Evolutionary conservation across 2,888 invertebrate genomes (phyloP).

Genomic region (Tupiocoris notatus): DNA sequence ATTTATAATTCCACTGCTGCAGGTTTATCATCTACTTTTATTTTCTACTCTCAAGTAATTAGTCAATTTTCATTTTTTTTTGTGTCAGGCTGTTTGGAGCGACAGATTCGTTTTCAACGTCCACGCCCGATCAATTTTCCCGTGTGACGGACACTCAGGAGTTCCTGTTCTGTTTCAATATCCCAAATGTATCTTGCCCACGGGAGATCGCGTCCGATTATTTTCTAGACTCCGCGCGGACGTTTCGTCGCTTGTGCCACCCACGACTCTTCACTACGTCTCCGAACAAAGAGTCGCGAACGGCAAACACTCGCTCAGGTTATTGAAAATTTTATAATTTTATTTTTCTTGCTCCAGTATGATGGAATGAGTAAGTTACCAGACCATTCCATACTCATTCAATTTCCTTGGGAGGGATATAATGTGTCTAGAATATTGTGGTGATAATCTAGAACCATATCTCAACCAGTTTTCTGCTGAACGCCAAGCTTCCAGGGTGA

Average conservation of each 20-base stretch:
- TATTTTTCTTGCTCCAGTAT: too few species aligned
- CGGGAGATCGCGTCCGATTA: slow-evolving; percentile 69
- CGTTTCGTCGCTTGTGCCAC: slow-evolving; percentile 67
- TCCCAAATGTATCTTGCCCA: slow-evolving; percentile 74
- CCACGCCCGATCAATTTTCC: slow-evolving; percentile 77
- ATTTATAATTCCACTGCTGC: too few species aligned
- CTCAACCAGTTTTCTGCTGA: too few species aligned
- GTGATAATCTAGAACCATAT: too few species aligned
- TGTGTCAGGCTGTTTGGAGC: slow-evolving; percentile 83
- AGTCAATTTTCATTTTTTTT: too few species aligned
- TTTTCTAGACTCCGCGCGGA: slow-evolving; percentile 72
- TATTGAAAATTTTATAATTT: too few species aligned
- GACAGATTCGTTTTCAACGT: slow-evolving; percentile 82
- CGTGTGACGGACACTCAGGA: slow-evolving; percentile 69
- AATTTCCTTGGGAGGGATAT: not conserved
- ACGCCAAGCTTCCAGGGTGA: too few species aligned
- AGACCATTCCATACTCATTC: too few species aligned
- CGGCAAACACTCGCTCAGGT: slow-evolving; percentile 68
- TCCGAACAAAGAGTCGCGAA: slow-evolving; percentile 65
- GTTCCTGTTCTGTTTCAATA: slow-evolving; percentile 80
- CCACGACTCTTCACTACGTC: slow-evolving; percentile 64
- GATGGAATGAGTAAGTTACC: too few species aligned
- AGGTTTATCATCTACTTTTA: too few species aligned
- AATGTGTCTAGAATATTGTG: too few species aligned
- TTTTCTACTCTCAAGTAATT: too few species aligned